These are phyloP conservation scores for Piprites chloris DNA, from an alignment of 2,113 vertebrate species.

Conservation along the genomic window DNA sequence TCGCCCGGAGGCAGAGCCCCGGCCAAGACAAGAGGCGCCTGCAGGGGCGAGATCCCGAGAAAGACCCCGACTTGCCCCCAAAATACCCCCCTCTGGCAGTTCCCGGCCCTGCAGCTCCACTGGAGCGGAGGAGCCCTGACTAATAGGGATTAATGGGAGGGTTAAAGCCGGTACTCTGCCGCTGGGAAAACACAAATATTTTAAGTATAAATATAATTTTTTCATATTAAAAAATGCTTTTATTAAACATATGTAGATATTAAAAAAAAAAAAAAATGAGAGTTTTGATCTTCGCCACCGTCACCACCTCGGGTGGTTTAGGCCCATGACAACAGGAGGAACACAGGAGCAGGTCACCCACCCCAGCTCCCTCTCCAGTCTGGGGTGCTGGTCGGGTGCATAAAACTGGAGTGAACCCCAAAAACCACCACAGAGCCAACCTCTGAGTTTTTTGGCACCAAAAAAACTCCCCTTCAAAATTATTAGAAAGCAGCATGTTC, in stretches of 20 bases:
- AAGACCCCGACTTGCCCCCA: background rate
- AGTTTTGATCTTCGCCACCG: background rate
- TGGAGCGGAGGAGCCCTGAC: fast-evolving
- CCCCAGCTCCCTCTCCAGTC: background rate
- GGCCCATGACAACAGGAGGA: background rate
- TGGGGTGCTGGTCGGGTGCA: fast-evolving
- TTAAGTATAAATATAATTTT: background rate
- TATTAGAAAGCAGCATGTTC: background rate
- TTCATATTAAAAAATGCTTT: background rate
- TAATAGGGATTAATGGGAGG: background rate
- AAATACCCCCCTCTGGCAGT: background rate
- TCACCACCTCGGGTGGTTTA: background rate
- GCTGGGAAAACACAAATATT: background rate
- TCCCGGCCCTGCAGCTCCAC: background rate
- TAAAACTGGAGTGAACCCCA: background rate
- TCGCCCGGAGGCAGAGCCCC: background rate
- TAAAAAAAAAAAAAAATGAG: no score
- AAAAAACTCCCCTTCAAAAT: background rate
- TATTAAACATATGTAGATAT: background rate
- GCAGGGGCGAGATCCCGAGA: background rate
- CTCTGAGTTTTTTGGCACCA: background rate
- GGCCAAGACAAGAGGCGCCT: constrained; percentile 28
- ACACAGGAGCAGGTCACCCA: background rate
- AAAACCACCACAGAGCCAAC: background rate
- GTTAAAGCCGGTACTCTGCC: background rate